These are phyloP conservation scores for Gobio gobio DNA, from an alignment of 2,113 vertebrate genomes.

Conservation along the genomic window DNA sequence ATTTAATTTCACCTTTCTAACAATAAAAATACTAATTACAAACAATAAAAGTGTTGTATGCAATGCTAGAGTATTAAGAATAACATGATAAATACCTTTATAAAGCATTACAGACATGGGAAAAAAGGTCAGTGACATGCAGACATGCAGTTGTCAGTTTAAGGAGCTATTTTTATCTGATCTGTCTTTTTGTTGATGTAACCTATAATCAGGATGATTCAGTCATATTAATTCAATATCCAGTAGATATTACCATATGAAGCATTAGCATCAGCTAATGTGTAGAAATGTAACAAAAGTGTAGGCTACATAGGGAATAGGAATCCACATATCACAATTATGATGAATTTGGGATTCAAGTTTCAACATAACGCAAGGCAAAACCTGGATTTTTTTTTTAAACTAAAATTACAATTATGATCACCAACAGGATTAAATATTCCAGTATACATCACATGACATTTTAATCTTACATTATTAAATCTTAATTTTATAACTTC, in stretches of 20 bases:
- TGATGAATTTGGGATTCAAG: not conserved
- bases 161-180: not conserved
- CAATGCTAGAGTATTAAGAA: not conserved
- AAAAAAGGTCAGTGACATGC: too few species aligned
- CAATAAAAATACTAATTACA: not conserved
- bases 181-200: not conserved
- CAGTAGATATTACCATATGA: not conserved
- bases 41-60: not conserved
- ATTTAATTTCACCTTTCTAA: not conserved
- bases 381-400: not conserved
- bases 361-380: not conserved
- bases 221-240: not conserved
- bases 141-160: not conserved
- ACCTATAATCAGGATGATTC: not conserved
- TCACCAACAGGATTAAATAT: not conserved
- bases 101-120: not conserved
- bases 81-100: not conserved
- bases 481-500: not conserved
- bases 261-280: not conserved
- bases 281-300: not conserved
- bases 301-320: too few species aligned
- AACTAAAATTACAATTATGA: not conserved
- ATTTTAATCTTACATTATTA: not conserved
- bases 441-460: too few species aligned
- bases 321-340: not conserved